phyloP scores from a whole-genome alignment of 1,140 invertebrate genomes.

The Parapsyche elsis region DNA sequence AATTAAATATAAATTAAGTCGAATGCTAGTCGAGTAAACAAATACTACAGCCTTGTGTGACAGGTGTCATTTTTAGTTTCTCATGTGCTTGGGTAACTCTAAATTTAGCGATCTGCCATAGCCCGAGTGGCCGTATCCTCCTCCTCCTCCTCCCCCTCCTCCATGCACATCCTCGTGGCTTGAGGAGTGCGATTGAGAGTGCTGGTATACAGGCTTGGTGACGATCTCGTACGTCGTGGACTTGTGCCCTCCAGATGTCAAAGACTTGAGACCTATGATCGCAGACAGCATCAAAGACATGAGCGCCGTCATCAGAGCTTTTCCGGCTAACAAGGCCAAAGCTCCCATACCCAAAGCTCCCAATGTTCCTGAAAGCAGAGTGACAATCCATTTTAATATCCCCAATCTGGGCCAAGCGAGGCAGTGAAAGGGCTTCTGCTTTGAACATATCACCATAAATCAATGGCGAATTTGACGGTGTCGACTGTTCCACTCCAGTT shows the following conservation, averaged over 20 bases:
- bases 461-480: background rate
- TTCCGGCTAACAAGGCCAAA: slow-evolving; percentile 81
- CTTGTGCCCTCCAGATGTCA: slow-evolving; percentile 74
- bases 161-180: slow-evolving; percentile 74
- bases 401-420: no score
- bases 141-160: slow-evolving; percentile 67
- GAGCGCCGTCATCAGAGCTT: slow-evolving; percentile 84
- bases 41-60: slow-evolving; percentile 33
- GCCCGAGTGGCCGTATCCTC: slow-evolving; percentile 71
- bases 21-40: slow-evolving; percentile 26
- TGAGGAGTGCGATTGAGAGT: slow-evolving; percentile 77
- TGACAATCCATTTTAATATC: background rate
- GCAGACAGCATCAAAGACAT: slow-evolving; percentile 83
- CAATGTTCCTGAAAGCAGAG: slow-evolving; percentile 70
- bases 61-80: slow-evolving; percentile 9
- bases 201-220: slow-evolving; percentile 80
- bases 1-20: slow-evolving; percentile 32
- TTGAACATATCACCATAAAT: background rate
- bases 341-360: slow-evolving; percentile 80
- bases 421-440: slow-evolving; percentile 3
- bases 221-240: slow-evolving; percentile 87
- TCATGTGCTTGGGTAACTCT: slow-evolving; percentile 45
- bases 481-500: slow-evolving; percentile 7
- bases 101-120: slow-evolving; percentile 67
- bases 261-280: slow-evolving; percentile 79